Conservation (phyloP, 1,140 invertebrate species). For the Eurosta solidaginis region DNA sequence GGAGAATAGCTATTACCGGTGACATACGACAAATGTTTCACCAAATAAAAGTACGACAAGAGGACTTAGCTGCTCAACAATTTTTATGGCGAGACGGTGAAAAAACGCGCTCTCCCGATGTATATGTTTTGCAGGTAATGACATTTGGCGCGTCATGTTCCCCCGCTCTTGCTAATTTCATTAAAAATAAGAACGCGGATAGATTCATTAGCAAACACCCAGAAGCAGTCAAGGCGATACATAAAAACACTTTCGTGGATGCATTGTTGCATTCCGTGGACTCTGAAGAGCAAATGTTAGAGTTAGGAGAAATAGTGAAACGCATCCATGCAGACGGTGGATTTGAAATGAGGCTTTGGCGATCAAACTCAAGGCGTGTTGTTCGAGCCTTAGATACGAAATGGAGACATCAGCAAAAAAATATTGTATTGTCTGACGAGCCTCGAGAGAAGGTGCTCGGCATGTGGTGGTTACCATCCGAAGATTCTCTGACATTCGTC, state of each 20-base stretch:
- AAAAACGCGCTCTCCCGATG: conserved; percentile 13
- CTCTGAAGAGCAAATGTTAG: not conserved
- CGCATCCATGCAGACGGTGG: not conserved
- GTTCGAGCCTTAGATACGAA: not conserved
- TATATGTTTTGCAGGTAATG: conserved; percentile 41
- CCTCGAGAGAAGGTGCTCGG: no score
- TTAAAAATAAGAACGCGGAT: conserved; percentile 47
- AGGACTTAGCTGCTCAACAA: conserved; percentile 41
- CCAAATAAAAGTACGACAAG: conserved; percentile 35
- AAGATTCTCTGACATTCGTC: no score
- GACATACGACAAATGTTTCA: no score
- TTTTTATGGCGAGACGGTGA: conserved; percentile 47
- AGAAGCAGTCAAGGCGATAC: not conserved
- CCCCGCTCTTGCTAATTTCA: conserved; percentile 42
- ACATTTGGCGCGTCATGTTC: conserved; percentile 53
- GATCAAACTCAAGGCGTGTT: not conserved
- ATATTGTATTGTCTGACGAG: not conserved
- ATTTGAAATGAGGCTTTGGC: conserved; percentile 7
- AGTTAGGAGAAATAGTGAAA: not conserved
- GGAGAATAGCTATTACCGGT: conserved; percentile 36
- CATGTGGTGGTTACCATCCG: no score
- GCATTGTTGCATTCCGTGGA: not conserved
- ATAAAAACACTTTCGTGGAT: conserved; percentile 1
- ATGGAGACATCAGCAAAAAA: not conserved
- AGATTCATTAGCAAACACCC: conserved; percentile 37